A percentile compares a stretch with the other conserved stretches of the same genome.
phyloP scores from a whole-genome alignment of 2,797 vertebrate species.

The Enteromius radiatus region DNA sequence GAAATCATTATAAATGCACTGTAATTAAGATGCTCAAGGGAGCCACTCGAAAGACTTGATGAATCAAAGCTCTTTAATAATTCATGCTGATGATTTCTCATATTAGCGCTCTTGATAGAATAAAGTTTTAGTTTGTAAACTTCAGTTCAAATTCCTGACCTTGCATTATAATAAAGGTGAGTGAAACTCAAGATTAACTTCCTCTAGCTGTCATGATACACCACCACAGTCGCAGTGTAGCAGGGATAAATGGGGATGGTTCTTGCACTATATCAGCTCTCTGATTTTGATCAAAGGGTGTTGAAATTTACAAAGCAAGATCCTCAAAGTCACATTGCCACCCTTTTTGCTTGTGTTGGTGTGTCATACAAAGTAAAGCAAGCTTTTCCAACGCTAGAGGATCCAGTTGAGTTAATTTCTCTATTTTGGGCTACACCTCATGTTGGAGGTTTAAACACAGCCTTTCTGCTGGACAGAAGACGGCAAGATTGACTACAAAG shows the following conservation, averaged over 20 bases:
- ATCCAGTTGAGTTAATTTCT: not conserved
- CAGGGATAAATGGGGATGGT: conserved; percentile 55
- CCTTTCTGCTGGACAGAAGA: not conserved
- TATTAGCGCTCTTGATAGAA: conserved; percentile 7
- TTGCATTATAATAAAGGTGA: conserved; percentile 50
- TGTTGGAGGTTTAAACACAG: not conserved
- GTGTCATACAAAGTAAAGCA: not conserved
- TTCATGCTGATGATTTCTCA: conserved; percentile 58
- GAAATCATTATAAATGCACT: conserved; percentile 52
- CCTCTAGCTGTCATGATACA: conserved; percentile 5
- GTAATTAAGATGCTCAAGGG: conserved; percentile 53
- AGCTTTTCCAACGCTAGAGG: conserved; percentile 6
- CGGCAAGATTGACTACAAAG: not conserved
- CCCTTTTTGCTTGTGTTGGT: not conserved
- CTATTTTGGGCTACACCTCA: not conserved
- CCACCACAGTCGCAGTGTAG: conserved; percentile 28
- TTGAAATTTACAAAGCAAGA: conserved; percentile 46
- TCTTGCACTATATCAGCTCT: conserved; percentile 37
- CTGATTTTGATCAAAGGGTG: conserved; percentile 61
- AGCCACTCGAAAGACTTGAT: conserved; percentile 53
- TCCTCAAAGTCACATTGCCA: conserved; percentile 48
- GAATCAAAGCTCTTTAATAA: conserved; percentile 63
- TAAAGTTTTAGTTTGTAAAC: conserved; percentile 30
- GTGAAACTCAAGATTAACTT: conserved; percentile 16
- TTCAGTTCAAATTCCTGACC: conserved; percentile 55